Base-by-base conservation (phyloP, 2,113 vertebrate species). In the Clarias gariepinus region DNA sequence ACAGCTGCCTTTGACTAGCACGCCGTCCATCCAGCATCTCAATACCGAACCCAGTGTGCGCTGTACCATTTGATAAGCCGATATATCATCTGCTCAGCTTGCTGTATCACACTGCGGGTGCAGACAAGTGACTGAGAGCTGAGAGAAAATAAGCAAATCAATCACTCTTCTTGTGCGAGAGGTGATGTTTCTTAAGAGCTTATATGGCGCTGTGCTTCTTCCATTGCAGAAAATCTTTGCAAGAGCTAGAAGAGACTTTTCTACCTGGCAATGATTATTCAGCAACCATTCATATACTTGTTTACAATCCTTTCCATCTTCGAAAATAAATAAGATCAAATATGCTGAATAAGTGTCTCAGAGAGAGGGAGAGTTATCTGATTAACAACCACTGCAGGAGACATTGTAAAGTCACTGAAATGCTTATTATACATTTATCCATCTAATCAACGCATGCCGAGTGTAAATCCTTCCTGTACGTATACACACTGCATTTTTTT, bases 61-160 rank as follows among this genome's bases (percentile, higher is more conserved):
- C 5, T 74, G 58, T 41, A 52, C 25, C 57, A 23, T 63, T 33
- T 76, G 30, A 85, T 76, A 85, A 33, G 33, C 55, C 21, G 41
- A 85, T 85, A 28, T 7, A 63, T 76, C 71, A 47, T 85, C 69
- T 58, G 53, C 58, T 52, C 23, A 9, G 47, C 30, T 47, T 60
- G 9, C 71, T 19, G 57, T 63, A 55, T 52, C 84, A 52, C 12
- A 30, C 18, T 52, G 60, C 30, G 57, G 52, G 5, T 64, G 58
- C n/a, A 78, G 58, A 73, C 64, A 85, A 19, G 36, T 85, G 83
- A 85, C 60, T 63, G 71, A 33, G 73, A 25, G 73, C 60, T 64
- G 12, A 78, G 36, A 18, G 60, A 78, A 60, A n/a, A 63, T 23
- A 76, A 63, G 71, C n/a, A 25, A 78, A 84, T 74, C 83, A n/a